Base-by-base conservation (phyloP, 2,888 invertebrate species). In the Leptura quadrifasciata region DNA sequence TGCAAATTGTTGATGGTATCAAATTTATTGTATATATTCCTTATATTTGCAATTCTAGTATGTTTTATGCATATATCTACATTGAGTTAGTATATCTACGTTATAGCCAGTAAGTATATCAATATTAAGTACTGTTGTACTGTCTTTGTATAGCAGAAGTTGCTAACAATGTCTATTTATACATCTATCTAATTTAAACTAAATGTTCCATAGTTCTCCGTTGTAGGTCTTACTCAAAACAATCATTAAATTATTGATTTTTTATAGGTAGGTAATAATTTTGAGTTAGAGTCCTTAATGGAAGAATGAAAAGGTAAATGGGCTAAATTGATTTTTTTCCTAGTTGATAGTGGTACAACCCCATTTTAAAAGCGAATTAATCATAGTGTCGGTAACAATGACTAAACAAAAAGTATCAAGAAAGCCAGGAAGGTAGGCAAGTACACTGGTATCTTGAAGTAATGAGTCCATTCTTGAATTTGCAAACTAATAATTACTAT, bases 271-370 rank as follows among this genome's bases (percentile, higher is more conserved):
- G 58, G 60, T 61, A 71, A 17, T 17, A 27, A 71, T 52, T 61
- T 61, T 52, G 52, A 71, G 54, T 71, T 71, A 54, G 61, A 71
- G 20, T 39, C 39, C 60, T 31, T 60, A 60, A 60, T 20, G 63
- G 35, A 17, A 6, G 39, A 8, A 39, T 54, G 54, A 69, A 67
- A 67, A 18, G n/a, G 17, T 57, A 69, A 71, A 61, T 21, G 58
- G 31, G n/a, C 71, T 52, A 71, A 71, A 71, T 71, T 71, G 71
- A 71, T 61, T 71, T 61, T 71, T 47, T 61, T 52, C 27, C 17
- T n/a, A 52, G 52, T 71, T 71, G 4, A 54, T 71, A 27, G 27
- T 12, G 20, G 52, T 0, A 15, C 71, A 52, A 47, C 71, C 71
- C 71, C 61, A 47, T 71, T 60, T 65, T 39, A 71, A 71, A 71